phyloP scores from a whole-genome alignment of 2,888 invertebrate genomes.

The Dolichomitus sp. region DNA sequence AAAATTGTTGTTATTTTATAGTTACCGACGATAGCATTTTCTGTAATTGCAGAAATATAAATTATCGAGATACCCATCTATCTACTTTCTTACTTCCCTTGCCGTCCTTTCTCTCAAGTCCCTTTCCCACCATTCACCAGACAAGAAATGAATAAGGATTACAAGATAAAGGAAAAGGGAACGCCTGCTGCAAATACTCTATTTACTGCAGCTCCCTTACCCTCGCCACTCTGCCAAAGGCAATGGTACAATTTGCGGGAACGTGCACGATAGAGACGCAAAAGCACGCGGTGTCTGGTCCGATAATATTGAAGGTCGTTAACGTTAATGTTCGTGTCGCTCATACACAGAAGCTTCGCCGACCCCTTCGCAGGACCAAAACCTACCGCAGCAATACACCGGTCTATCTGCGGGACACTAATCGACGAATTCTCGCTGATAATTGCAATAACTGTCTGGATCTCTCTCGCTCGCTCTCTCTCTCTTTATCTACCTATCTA shows the following conservation, averaged over 20 bases:
- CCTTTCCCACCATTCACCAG: not conserved
- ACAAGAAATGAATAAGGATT: slow-evolving; percentile 37
- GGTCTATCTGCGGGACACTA: slow-evolving; percentile 39
- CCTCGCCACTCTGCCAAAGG: not conserved
- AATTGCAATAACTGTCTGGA: slow-evolving; percentile 68
- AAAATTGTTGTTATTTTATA: no score
- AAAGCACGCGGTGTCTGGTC: slow-evolving; percentile 13
- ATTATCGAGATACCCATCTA: not conserved
- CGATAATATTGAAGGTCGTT: slow-evolving; percentile 49
- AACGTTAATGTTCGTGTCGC: slow-evolving; percentile 57
- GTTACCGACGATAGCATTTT: no score
- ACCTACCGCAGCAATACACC: not conserved
- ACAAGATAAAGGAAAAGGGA: slow-evolving; percentile 1
- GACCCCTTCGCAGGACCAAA: slow-evolving; percentile 19
- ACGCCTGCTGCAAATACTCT: not conserved
- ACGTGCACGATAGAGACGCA: slow-evolving; percentile 28
- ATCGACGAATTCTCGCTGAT: slow-evolving; percentile 66
- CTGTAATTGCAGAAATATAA: no score
- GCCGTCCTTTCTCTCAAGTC: not conserved
- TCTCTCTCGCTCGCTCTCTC: not conserved
- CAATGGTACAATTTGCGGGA: slow-evolving; percentile 7
- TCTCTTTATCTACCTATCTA: slow-evolving; percentile 13
- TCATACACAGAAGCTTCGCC: slow-evolving; percentile 34
- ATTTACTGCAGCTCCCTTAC: not conserved
- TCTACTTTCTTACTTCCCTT: not conserved